Conservation (phyloP, 2,888 invertebrate species). For the Octodonta nipae region DNA sequence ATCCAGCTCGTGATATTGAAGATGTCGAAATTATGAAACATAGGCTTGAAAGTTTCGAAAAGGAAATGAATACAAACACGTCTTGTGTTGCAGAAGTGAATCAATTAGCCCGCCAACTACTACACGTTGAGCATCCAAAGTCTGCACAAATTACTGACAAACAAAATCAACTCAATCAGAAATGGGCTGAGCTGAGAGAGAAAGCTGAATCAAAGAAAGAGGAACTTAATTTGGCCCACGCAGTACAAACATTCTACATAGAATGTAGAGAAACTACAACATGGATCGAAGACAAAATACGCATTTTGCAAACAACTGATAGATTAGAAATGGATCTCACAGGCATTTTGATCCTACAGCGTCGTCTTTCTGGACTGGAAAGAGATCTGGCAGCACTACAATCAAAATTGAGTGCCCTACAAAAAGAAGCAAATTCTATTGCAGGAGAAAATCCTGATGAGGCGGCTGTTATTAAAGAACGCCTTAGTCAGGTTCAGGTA, state of each 20-base stretch:
- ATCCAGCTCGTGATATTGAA: conserved; percentile 93
- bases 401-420: conserved; percentile 86
- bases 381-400: conserved; percentile 97
- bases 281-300: conserved; percentile 99
- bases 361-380: conserved; percentile 91
- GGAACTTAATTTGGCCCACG: conserved; percentile 89
- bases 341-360: conserved; percentile 94
- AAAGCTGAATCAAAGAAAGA: conserved; percentile 94
- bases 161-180: conserved; percentile 67
- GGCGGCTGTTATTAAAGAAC: conserved; percentile 76
- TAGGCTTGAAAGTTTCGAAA: conserved; percentile 97
- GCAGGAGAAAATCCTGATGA: conserved; percentile 91
- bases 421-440: conserved; percentile 84
- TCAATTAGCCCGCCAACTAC: conserved; percentile 85
- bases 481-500: conserved; percentile 78
- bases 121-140: conserved; percentile 97
- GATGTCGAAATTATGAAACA: conserved; percentile 99
- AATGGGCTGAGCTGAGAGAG: conserved; percentile 79
- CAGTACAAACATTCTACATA: conserved; percentile 98
- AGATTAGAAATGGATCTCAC: conserved; percentile 96
- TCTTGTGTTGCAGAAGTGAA: conserved; percentile 93
- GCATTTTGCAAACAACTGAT: conserved; percentile 94
- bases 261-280: conserved; percentile 96
- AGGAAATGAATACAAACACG: conserved; percentile 95
- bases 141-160: conserved; percentile 79